These are phyloP conservation scores for Limnephilus rhombicus DNA, from an alignment of 2,888 invertebrate genomes.

Conservation along the genomic window DNA sequence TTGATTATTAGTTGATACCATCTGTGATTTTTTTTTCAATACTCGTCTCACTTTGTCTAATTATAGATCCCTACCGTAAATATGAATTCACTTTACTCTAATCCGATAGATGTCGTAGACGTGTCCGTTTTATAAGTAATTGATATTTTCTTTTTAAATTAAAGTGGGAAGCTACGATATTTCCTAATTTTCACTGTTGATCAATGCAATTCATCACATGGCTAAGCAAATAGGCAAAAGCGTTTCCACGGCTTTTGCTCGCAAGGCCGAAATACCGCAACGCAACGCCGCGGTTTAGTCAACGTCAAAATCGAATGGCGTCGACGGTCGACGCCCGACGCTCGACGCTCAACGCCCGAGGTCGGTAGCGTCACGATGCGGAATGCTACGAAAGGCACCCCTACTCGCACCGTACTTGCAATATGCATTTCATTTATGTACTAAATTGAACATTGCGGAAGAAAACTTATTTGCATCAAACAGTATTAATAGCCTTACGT, in stretches of 20 bases:
- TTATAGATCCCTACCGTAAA: too few relatives aligned
- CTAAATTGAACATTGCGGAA: not conserved
- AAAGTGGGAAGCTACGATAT: too few relatives aligned
- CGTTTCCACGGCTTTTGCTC: slow-evolving; percentile 25
- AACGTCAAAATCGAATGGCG: slow-evolving; percentile 25
- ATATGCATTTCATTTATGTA: not conserved
- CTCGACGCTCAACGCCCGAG: not conserved
- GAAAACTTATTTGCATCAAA: not conserved
- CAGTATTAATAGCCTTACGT: too few relatives aligned
- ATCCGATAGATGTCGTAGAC: too few relatives aligned
- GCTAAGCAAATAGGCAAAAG: slow-evolving; percentile 22
- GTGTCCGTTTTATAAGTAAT: too few relatives aligned
- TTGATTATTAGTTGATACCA: too few relatives aligned
- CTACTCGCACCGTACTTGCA: not conserved
- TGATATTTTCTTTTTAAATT: too few relatives aligned
- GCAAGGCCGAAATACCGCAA: not conserved
- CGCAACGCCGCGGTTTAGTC: slow-evolving; percentile 36
- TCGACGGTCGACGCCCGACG: not conserved
- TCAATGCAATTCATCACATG: too few relatives aligned
- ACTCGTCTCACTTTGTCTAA: too few relatives aligned
- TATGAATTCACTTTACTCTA: too few relatives aligned
- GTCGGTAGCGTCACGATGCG: not conserved
- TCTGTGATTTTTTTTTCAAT: too few relatives aligned
- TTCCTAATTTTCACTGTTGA: too few relatives aligned
- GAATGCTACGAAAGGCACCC: not conserved